These are phyloP conservation scores for Gobio occitaniae DNA, from an alignment of 2,797 vertebrate genomes.

Conservation along the genomic window DNA sequence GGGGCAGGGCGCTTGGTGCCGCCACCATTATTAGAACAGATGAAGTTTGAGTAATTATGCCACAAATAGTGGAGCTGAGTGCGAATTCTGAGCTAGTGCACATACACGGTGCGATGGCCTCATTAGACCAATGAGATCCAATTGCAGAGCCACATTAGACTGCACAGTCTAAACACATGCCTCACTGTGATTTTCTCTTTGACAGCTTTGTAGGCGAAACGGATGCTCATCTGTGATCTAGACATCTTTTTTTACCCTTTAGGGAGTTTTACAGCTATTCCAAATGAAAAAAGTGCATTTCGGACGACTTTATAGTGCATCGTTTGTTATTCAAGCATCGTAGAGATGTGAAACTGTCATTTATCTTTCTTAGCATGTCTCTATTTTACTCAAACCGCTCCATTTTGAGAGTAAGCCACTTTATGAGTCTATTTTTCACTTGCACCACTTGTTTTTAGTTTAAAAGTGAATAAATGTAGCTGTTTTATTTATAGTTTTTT, in stretches of 20 bases:
- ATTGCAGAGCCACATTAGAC: conserved; percentile 56
- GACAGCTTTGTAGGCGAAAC: conserved; percentile 24
- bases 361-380: conserved; percentile 24
- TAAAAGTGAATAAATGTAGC: background rate
- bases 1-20: conserved; percentile 58
- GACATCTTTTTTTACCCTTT: background rate
- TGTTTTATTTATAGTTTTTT: no score
- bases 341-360: conserved; percentile 5
- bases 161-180: conserved; percentile 48
- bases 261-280: conserved; percentile 27
- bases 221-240: conserved; percentile 31
- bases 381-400: background rate
- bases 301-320: background rate
- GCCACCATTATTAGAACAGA: conserved; percentile 46
- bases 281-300: conserved; percentile 17
- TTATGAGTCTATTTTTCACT: background rate
- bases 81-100: conserved; percentile 50
- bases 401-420: background rate
- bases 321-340: conserved; percentile 15
- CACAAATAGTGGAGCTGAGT: conserved; percentile 53
- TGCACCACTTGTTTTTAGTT: background rate
- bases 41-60: conserved; percentile 62
- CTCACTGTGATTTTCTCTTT: conserved; percentile 42
- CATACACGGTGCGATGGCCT: conserved; percentile 17
- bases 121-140: conserved; percentile 65